Conservation (phyloP, 1,140 invertebrate species). For the Aleiodes sp. region DNA sequence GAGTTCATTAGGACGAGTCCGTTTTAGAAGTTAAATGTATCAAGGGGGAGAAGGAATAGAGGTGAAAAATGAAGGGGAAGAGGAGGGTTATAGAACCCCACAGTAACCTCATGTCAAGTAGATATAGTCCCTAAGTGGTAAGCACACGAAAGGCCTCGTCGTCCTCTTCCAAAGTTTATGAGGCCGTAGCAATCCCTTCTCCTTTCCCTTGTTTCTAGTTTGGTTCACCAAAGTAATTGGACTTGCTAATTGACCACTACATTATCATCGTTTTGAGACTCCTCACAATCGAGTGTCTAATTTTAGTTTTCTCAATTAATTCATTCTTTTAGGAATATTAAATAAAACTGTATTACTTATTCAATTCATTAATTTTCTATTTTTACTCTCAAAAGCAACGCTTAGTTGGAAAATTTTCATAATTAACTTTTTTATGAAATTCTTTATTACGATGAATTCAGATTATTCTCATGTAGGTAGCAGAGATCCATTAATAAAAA, state of each 20-base stretch:
- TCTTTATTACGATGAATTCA: too few relatives aligned
- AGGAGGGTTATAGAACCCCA: background rate
- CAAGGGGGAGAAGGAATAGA: background rate
- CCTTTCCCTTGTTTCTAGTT: too few relatives aligned
- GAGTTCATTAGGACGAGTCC: too few relatives aligned
- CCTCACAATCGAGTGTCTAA: conserved; percentile 8
- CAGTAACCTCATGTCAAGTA: background rate
- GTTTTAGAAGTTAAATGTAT: too few relatives aligned
- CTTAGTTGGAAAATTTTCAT: too few relatives aligned
- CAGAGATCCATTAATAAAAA: too few relatives aligned
- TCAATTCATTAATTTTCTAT: too few relatives aligned
- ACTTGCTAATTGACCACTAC: conserved; percentile 26
- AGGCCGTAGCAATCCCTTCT: conserved; percentile 10
- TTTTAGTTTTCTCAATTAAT: background rate
- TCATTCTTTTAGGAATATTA: background rate
- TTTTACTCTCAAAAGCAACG: too few relatives aligned
- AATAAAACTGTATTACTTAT: background rate
- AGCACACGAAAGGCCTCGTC: background rate
- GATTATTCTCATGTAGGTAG: too few relatives aligned
- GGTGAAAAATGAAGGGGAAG: background rate
- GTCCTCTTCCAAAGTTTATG: conserved; percentile 12
- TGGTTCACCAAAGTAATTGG: conserved; percentile 23
- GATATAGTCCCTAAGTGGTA: background rate
- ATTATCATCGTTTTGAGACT: conserved; percentile 7
- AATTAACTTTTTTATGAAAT: too few relatives aligned